Conservation (phyloP, 1,140 invertebrate genomes). For the Drosophila melanogaster region Release_6_plus_ISO1_MT NC_004354.4:11821001-11821500, state of each 20-base stretch:
- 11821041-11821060: neutral
- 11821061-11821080: neutral
- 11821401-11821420: no score
- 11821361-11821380: neutral
- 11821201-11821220: constrained; percentile 47
- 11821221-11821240: constrained; percentile 36
- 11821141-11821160: constrained; percentile 37
- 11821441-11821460: no score
- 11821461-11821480: no score
- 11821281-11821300: constrained; percentile 4
- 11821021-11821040: neutral
- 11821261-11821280: constrained; percentile 33
- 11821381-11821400: neutral
- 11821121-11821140: constrained; percentile 39
- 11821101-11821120: constrained; percentile 23
- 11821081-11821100: constrained; percentile 9
- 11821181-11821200: constrained; percentile 8
- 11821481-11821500: no score
- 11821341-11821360: constrained; percentile 6
- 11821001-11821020: neutral
- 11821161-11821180: constrained; percentile 29
- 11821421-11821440: no score
- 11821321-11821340: constrained; percentile 14
- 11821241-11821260: constrained; percentile 20
- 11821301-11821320: neutral